These are phyloP conservation scores for Sinocyclocheilus grahami DNA, from an alignment of 2,113 vertebrate species.

Conservation along the genomic window DNA sequence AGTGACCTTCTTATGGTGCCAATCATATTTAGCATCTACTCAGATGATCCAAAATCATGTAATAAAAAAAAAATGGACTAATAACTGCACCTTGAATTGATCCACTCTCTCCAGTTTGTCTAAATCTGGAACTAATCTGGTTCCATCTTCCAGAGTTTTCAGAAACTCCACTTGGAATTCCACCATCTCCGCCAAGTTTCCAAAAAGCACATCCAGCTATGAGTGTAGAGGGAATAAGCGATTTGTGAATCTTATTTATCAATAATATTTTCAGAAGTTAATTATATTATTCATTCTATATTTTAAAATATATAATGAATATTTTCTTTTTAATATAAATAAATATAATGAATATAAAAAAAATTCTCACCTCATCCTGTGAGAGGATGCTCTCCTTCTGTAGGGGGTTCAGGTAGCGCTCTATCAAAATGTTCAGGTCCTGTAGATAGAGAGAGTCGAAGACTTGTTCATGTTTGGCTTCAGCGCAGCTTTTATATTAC, in stretches of 20 bases:
- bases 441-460: slow-evolving; percentile 61
- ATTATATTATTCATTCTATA: neutral
- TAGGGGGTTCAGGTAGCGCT: slow-evolving; percentile 90
- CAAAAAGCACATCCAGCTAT: slow-evolving; percentile 92
- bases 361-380: slow-evolving; percentile 88
- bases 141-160: slow-evolving; percentile 93
- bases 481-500: neutral
- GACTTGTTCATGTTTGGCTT: neutral
- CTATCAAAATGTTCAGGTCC: slow-evolving; percentile 93
- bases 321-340: no score
- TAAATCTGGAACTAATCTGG: slow-evolving; percentile 88
- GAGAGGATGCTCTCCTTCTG: slow-evolving; percentile 95
- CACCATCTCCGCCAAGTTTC: slow-evolving; percentile 95
- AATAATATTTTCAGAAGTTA: neutral
- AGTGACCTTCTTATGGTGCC: neutral
- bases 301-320: neutral
- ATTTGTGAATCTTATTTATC: neutral
- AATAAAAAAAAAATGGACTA: neutral
- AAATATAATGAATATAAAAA: no score
- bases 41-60: neutral
- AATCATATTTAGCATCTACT: neutral
- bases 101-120: slow-evolving; percentile 91
- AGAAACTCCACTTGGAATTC: slow-evolving; percentile 97
- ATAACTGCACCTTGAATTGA: slow-evolving; percentile 88
- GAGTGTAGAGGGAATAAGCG: slow-evolving; percentile 26